These are phyloP conservation scores for Tachycineta bicolor DNA, from an alignment of 2,113 vertebrate species.

Conservation along the genomic window DNA sequence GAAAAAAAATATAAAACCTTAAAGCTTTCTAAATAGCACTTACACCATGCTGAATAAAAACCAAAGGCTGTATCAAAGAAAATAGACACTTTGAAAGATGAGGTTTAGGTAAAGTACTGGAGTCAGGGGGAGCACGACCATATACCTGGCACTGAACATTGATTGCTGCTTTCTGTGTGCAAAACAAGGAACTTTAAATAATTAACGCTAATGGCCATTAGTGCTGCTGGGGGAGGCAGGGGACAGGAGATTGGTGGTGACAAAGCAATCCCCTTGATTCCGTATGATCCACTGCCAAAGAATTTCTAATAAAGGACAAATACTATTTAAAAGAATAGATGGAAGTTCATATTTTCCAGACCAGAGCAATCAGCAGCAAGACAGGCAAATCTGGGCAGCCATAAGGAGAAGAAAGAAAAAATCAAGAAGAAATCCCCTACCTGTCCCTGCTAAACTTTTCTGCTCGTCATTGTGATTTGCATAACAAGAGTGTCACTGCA, in stretches of 20 bases:
- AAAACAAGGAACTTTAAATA: constrained; percentile 49
- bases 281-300: neutral
- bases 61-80: neutral
- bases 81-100: neutral
- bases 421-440: neutral
- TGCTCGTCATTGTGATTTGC: neutral
- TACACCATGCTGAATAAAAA: neutral
- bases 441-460: neutral
- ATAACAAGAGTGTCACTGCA: neutral
- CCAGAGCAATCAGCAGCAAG: neutral
- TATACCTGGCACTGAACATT: neutral
- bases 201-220: constrained; percentile 43
- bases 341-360: neutral
- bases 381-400: neutral
- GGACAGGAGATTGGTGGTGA: neutral
- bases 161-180: neutral
- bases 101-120: neutral
- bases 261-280: neutral
- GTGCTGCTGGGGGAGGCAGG: neutral
- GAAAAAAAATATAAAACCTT: neutral
- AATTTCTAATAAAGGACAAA: constrained; percentile 8
- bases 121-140: neutral
- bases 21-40: neutral
- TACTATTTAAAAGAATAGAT: neutral
- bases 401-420: neutral